These are phyloP conservation scores for Epinotia nisella DNA, from an alignment of 2,888 invertebrate genomes.

Conservation along the genomic window DNA sequence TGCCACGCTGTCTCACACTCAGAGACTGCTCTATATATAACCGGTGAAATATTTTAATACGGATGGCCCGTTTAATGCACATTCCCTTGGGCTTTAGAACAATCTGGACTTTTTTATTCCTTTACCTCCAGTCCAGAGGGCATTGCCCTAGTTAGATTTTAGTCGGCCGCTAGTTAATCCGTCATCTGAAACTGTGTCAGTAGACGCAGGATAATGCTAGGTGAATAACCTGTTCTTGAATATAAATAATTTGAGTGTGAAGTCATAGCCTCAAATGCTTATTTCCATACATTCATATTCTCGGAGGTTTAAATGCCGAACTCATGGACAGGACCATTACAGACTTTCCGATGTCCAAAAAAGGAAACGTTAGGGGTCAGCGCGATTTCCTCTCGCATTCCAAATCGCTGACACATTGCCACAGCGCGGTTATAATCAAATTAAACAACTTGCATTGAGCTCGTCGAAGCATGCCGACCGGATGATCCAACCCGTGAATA, in stretches of 20 bases:
- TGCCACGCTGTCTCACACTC: conserved; percentile 83
- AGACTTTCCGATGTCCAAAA: conserved; percentile 70
- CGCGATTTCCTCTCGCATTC: conserved; percentile 80
- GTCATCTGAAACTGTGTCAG: conserved; percentile 68
- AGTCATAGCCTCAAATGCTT: conserved; percentile 58
- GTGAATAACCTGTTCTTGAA: conserved; percentile 62
- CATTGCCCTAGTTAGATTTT: conserved; percentile 68
- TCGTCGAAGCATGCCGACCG: conserved; percentile 68
- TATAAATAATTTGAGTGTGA: conserved; percentile 56
- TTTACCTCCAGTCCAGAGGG: conserved; percentile 57
- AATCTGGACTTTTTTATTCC: conserved; percentile 67
- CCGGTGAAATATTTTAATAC: conserved; percentile 83
- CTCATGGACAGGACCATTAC: conserved; percentile 67
- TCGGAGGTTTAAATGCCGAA: conserved; percentile 45
- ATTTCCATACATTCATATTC: conserved; percentile 49
- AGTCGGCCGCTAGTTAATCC: conserved; percentile 61
- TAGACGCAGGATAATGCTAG: conserved; percentile 65
- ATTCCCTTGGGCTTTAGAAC: conserved; percentile 73
- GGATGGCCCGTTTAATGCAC: conserved; percentile 81
- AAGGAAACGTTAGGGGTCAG: conserved; percentile 78
- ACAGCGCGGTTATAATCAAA: conserved; percentile 70
- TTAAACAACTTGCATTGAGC: conserved; percentile 72
- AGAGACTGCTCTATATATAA: conserved; percentile 82
- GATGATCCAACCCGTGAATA: conserved; percentile 72
- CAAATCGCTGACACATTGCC: conserved; percentile 74